Evolutionary conservation across 2,888 invertebrate species (phyloP).

Genomic region (Mamestra brassicae): DNA sequence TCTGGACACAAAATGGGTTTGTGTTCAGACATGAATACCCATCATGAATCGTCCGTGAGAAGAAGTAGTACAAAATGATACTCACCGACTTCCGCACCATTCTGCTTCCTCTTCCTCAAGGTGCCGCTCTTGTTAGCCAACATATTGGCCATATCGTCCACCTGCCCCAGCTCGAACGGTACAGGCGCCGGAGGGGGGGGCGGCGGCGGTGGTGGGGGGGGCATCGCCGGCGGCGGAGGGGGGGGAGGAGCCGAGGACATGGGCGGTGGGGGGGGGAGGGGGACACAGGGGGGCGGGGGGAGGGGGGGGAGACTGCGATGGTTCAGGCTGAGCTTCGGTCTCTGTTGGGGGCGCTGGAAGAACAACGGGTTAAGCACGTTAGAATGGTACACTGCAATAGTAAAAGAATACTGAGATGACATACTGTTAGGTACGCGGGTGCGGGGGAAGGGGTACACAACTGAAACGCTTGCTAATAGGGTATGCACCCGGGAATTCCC

Average conservation of each 20-base stretch:
- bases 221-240: conserved; percentile 62
- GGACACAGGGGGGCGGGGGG: conserved; percentile 45
- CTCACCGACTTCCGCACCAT: conserved; percentile 83
- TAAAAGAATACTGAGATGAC: too few relatives aligned
- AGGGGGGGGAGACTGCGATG: conserved; percentile 46
- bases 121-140: conserved; percentile 90
- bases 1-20: too few relatives aligned
- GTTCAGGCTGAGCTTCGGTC: conserved; percentile 16
- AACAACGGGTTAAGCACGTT: too few relatives aligned
- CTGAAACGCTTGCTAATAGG: too few relatives aligned
- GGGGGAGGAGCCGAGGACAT: conserved; percentile 36
- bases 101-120: conserved; percentile 88
- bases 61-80: neutral
- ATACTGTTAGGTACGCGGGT: too few relatives aligned
- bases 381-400: too few relatives aligned
- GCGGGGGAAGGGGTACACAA: too few relatives aligned
- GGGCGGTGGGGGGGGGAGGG: conserved; percentile 77
- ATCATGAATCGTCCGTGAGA: too few relatives aligned
- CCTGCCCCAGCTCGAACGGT: conserved; percentile 66
- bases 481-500: too few relatives aligned
- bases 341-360: too few relatives aligned
- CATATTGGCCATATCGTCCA: conserved; percentile 91
- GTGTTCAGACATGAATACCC: too few relatives aligned
- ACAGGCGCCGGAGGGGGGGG: conserved; percentile 87
- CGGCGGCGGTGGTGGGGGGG: conserved; percentile 74